These are phyloP conservation scores for Copsychus sechellarum DNA, from an alignment of 2,113 vertebrate genomes.

Conservation along the genomic window DNA sequence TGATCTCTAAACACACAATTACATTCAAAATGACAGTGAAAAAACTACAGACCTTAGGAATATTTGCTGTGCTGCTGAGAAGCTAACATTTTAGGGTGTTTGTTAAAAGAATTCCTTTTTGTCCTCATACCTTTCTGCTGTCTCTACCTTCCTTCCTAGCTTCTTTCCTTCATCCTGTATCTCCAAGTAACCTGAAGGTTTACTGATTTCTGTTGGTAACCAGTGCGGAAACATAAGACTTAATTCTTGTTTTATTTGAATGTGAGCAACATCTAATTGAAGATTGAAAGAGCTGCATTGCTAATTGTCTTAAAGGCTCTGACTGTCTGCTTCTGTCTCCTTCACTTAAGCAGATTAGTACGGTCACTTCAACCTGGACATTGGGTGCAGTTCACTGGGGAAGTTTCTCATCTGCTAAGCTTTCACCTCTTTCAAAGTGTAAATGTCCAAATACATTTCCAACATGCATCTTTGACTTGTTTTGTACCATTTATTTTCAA, in stretches of 20 bases:
- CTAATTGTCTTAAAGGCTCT: neutral
- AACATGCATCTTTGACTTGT: neutral
- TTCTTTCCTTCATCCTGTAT: neutral
- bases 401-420: neutral
- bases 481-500: neutral
- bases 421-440: neutral
- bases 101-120: neutral
- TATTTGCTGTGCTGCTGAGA: neutral
- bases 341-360: neutral
- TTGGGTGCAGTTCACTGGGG: neutral
- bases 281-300: neutral
- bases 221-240: rapidly evolving
- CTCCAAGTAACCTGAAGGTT: neutral
- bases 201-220: neutral
- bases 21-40: neutral
- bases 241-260: neutral
- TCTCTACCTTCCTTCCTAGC: neutral
- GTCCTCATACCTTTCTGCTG: neutral
- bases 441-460: neutral
- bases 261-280: neutral
- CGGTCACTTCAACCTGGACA: neutral
- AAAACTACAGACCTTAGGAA: neutral
- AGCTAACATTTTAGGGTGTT: neutral
- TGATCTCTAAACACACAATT: neutral
- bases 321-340: neutral